Base-by-base conservation (phyloP, 2,888 invertebrate genomes). In the Metopia argyrocephala region DNA sequence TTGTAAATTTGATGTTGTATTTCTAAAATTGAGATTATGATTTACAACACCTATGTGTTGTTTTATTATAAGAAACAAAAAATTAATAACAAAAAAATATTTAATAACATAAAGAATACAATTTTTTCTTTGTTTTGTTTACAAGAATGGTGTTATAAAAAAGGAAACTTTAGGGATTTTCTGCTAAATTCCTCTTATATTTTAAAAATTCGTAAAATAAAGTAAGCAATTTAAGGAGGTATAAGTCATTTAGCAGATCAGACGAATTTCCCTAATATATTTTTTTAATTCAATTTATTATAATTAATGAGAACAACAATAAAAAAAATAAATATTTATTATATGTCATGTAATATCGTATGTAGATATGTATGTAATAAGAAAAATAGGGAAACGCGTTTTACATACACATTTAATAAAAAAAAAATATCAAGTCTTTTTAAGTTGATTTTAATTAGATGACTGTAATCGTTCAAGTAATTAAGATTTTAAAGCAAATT, bases 291-390 rank as follows among this genome's bases (percentile, higher is more conserved):
- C 52, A 81, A 76, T 81, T 81, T 73, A 76, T 74, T 71, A 69
- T 68, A 76, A 80, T 80, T 76, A 81, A 81, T 81, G 80, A 81
- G 80, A 81, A 81, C 80, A 81, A 81, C 80, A 81, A 76, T 76
- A 69, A 57, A 69, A 79, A 79, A 76, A 76, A 64, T 31, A 61
- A 68, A 25, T 64, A 69, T 68, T 23, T 46, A 65, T 48, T 57
- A 57, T 73, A 23, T 73, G n/a, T 57, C 56, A 69, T 69, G 76
- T 76, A 76, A 76, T 80, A 80, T 80, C 80, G 80, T 79, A 76
- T 80, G n/a, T n/a, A n/a, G n/a, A n/a, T n/a, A n/a, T n/a, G 80
- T 80, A 59, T 38, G 31, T 31, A 66, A 20, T 31, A 46, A 57
- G 56, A 48, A 45, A n/a, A 52, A 61, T 25, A 59, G 21, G 50